These are phyloP conservation scores for Propithecus coquereli DNA, from an alignment of 2,113 vertebrate species.

Conservation along the genomic window DNA sequence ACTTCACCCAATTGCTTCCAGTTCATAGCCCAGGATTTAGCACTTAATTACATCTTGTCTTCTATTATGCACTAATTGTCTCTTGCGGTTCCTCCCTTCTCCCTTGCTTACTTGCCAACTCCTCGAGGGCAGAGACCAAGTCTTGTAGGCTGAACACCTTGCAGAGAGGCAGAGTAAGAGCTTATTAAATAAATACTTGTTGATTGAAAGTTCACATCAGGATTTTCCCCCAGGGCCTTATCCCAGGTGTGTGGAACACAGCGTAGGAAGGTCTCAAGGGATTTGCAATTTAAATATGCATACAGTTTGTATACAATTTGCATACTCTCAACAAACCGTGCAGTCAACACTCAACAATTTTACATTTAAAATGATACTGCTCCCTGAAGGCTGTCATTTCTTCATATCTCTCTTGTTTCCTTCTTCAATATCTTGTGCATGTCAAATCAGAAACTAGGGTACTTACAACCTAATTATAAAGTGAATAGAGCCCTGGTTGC, in stretches of 20 bases:
- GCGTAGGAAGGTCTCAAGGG: neutral
- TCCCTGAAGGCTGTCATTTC: neutral
- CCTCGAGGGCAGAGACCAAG: slow-evolving; percentile 20
- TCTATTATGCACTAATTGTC: slow-evolving; percentile 35
- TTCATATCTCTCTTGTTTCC: neutral
- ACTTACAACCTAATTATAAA: neutral
- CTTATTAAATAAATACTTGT: slow-evolving; percentile 60
- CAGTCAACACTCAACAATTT: neutral
- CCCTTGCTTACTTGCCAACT: neutral
- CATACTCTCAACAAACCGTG: neutral
- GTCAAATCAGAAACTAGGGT: neutral
- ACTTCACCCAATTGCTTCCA: slow-evolving; percentile 13
- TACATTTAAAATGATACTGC: neutral
- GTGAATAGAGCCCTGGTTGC: neutral
- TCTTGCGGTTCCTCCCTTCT: slow-evolving; percentile 33
- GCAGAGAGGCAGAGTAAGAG: neutral
- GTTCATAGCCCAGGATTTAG: slow-evolving; percentile 36
- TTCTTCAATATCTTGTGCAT: neutral
- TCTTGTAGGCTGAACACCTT: neutral
- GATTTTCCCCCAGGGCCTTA: neutral
- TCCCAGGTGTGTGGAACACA: slow-evolving; percentile 28
- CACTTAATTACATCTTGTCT: slow-evolving; percentile 64
- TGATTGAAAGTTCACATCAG: slow-evolving; percentile 34
- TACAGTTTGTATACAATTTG: slow-evolving; percentile 1
- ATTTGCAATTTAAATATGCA: slow-evolving; percentile 47